These are phyloP conservation scores for Chionodraco myersi DNA, from an alignment of 2,113 vertebrate species.

Conservation along the genomic window DNA sequence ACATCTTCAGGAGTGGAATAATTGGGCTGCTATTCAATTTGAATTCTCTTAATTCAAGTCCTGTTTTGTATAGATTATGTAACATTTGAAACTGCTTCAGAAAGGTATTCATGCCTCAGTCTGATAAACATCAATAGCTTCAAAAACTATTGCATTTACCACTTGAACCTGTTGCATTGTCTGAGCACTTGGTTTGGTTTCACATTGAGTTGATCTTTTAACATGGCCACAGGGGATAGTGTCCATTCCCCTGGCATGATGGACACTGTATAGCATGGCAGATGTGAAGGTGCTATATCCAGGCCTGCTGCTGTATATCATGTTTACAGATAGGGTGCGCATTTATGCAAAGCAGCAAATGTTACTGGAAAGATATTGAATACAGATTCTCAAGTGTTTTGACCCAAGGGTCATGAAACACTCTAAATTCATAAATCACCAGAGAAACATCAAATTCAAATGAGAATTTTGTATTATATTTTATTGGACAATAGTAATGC, in stretches of 20 bases:
- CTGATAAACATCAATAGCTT: constrained; percentile 68
- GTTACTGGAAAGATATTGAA: constrained; percentile 11
- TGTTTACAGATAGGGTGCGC: constrained; percentile 2
- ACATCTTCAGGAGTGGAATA: not conserved
- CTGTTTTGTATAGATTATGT: constrained; percentile 10
- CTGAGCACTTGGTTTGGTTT: constrained; percentile 72
- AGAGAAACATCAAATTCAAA: constrained; percentile 7
- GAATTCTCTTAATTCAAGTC: not conserved
- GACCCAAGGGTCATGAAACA: constrained; percentile 2
- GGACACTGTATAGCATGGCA: constrained; percentile 81
- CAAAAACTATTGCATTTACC: constrained; percentile 69
- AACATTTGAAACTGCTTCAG: constrained; percentile 54
- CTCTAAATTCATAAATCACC: constrained; percentile 12
- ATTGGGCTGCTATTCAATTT: not conserved
- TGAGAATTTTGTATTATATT: constrained; percentile 3
- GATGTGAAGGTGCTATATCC: constrained; percentile 74
- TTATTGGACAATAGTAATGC: constrained; percentile 25
- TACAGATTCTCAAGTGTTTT: constrained; percentile 15
- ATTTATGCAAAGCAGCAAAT: constrained; percentile 1
- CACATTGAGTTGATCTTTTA: constrained; percentile 58
- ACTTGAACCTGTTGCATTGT: constrained; percentile 73
- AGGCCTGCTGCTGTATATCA: constrained; percentile 48
- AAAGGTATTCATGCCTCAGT: constrained; percentile 67
- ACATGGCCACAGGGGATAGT: constrained; percentile 57
- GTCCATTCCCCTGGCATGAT: constrained; percentile 77